Evolutionary conservation across 2,113 vertebrate genomes (phyloP), one percentile per base, ranked within the genome.

Genomic region (Galeopterus variegatus): DNA sequence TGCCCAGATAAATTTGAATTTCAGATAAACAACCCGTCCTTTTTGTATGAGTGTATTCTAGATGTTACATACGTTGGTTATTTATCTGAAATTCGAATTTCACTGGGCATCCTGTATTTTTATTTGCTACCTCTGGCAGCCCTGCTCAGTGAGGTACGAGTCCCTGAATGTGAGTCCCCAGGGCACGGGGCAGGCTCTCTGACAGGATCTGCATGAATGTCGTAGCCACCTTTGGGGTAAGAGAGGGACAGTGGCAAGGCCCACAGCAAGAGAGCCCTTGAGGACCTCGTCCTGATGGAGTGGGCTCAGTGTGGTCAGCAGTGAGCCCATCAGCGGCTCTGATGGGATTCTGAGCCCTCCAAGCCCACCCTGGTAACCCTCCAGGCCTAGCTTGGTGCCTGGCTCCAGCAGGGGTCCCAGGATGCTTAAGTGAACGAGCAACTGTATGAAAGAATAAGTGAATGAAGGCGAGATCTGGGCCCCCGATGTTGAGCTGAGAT

Each of bases 51-150:
- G 9, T 58, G 5, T 5, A 54, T 28, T 41, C 64, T 21, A 6
- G 36, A 52, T 15, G 10, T 14, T 3, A 21, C 80, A 6, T 2
- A 11, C 28, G 13, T 21, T 8, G 3, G 0, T n/a, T n/a, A 26
- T 41, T 50, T n/a, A 26, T 14, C 81, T 69, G 41, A 62, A 62
- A 36, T 58, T 72, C 67, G 3, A 2, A 36, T 6, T n/a, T 60
- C 6, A 56, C 76, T 23, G 48, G 14, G 45, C 7, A 0, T 26
- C 56, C 56, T 28, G 31, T 13, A 18, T 41, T 65, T 72, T 80
- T 11, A n/a, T 28, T 52, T 54, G 56, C 79, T 28, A 4, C 58
- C 2, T 13, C 60, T 45, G 65, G 41, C 77, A 45, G 28, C 45
- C 12, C 41, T 33, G 0, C 52, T 41, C 23, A 11, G 64, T 28